A percentile compares a stretch with the other conserved stretches of the same genome.
phyloP scores from a whole-genome alignment of 2,888 invertebrate species.

The Nebria brevicollis region DNA sequence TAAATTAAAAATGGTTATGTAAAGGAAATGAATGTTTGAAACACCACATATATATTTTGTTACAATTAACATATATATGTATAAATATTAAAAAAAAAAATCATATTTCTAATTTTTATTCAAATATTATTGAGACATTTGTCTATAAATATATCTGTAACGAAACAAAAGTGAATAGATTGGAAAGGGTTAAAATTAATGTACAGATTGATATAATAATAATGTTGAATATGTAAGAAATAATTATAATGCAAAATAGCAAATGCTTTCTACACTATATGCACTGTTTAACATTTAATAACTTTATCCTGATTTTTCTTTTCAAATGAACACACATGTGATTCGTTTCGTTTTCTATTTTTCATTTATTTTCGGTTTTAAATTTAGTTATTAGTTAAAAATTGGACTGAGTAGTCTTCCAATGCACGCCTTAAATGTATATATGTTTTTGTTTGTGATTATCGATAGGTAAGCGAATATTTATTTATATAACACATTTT shows the following conservation, averaged over 20 bases:
- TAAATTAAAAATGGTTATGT: neutral
- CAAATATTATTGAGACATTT: neutral
- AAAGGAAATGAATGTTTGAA: neutral
- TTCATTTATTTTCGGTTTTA: conserved; percentile 25
- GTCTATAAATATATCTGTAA: neutral
- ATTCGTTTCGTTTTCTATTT: conserved; percentile 4
- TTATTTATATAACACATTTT: conserved; percentile 32
- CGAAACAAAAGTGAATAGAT: neutral
- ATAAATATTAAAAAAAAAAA: too few relatives aligned
- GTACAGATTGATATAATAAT: conserved; percentile 41
- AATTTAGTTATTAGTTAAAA: conserved; percentile 24
- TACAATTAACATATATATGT: too few relatives aligned
- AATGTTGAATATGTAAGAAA: neutral
- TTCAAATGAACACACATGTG: conserved; percentile 22
- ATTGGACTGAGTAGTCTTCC: conserved; percentile 25
- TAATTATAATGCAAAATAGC: conserved; percentile 18
- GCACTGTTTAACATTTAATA: conserved; percentile 42
- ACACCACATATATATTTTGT: neutral
- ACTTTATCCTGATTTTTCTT: conserved; percentile 33
- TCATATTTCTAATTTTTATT: neutral
- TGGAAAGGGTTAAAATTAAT: neutral
- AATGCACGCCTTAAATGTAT: conserved; percentile 44
- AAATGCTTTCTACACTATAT: conserved; percentile 42
- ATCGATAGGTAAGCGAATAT: conserved; percentile 37
- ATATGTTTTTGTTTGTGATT: conserved; percentile 36